Base-by-base conservation (phyloP, 2,113 vertebrate genomes). In the Blennius ocellaris region DNA sequence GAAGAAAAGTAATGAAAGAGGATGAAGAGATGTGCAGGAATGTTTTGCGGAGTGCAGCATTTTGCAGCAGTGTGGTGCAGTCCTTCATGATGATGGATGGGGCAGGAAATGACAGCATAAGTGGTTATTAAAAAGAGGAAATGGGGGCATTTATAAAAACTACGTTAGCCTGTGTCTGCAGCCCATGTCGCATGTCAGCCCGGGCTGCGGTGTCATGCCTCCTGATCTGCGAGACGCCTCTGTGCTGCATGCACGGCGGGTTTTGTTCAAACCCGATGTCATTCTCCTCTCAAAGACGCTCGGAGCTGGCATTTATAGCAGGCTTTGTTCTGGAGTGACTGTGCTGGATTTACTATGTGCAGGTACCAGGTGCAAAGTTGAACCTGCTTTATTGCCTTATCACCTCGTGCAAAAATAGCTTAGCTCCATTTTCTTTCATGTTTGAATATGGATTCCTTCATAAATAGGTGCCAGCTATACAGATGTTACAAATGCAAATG, bases 81-180 rank as follows among this genome's bases (percentile, higher is more conserved):
- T 83, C 78, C 77, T 73, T 89, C 80, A 75, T 44, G 3, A 74
- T 89, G 89, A 91, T 87, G 73, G 89, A 92, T 89, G 80, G 74
- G 53, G 47, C 82, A 88, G 90, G 89, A 92, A 92, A 90, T 88
- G 89, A 90, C 88, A 89, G 82, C 78, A 85, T 90, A 90, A 93
- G 90, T 90, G 86, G 73, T 90, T 88, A 90, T 92, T 92, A 90
- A 91, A 90, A 86, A 90, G 80, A 85, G 87, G 87, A 90, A 91
- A 88, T 86, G 80, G 86, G 67, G 70, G 82, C 81, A 85, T 90
- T 92, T 78, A 76, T 91, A 80, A 92, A 89, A 83, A 73, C 66
- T 44, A 57, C 36, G 74, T 75, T 78, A 49, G 45, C 50, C 64
- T 5, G 49, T 76, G 76, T 87, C 78, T 82, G 43, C 6, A 6